phyloP scores from a whole-genome alignment of 2,888 invertebrate species.

The Trisateles emortualis region DNA sequence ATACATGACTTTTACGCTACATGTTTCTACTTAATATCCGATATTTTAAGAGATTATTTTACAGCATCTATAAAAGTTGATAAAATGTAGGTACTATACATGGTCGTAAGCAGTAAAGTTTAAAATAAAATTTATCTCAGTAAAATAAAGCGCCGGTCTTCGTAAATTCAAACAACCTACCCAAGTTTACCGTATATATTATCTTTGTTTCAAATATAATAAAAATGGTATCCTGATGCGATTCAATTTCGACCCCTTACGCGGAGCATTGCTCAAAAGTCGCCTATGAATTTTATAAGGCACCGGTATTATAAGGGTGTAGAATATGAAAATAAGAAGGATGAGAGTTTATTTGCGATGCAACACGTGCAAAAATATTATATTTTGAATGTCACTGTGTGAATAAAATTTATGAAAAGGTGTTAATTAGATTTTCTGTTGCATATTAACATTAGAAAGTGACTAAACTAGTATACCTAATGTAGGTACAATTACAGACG shows the following conservation, averaged over 20 bases:
- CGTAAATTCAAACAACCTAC: not conserved
- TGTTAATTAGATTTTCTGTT: constrained; percentile 8
- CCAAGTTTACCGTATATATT: constrained; percentile 4
- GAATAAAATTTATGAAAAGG: constrained; percentile 3
- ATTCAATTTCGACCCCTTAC: constrained; percentile 51
- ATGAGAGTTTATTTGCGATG: constrained; percentile 12
- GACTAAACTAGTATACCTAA: constrained; percentile 2
- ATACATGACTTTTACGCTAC: constrained; percentile 1
- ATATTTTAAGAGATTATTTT: constrained; percentile 5
- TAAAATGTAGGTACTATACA: constrained; percentile 1
- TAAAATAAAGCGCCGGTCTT: not conserved
- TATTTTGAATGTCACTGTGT: constrained; percentile 3
- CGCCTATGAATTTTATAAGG: constrained; percentile 47
- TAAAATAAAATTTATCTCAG: constrained; percentile 10
- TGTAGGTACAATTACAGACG: not conserved
- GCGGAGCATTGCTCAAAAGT: constrained; percentile 34
- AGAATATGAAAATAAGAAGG: constrained; percentile 15
- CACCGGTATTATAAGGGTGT: constrained; percentile 21
- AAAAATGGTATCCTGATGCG: constrained; percentile 45
- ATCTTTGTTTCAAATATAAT: constrained; percentile 44
- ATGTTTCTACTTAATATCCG: constrained; percentile 5
- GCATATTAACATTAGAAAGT: constrained; percentile 10
- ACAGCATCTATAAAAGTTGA: constrained; percentile 1
- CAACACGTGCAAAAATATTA: constrained; percentile 16
- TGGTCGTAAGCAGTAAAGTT: constrained; percentile 3